Conservation (phyloP, 2,888 invertebrate genomes). For the Myopa testacea region DNA sequence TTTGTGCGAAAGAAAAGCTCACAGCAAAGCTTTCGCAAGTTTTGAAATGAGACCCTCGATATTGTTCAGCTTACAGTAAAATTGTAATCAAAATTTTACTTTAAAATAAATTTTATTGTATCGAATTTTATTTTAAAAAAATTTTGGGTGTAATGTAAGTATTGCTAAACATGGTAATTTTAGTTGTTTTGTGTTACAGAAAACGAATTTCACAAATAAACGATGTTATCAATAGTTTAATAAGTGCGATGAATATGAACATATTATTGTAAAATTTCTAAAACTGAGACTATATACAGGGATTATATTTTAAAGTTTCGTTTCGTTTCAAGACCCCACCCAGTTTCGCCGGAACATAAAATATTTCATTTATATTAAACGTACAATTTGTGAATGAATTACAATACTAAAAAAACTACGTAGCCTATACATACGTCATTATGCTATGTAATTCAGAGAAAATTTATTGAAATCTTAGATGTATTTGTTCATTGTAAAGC, state of each 20-base stretch:
- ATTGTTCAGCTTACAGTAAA: conserved; percentile 59
- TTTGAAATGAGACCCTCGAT: not conserved
- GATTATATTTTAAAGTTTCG: too few relatives aligned
- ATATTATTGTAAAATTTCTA: too few relatives aligned
- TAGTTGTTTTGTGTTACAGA: conserved; percentile 1
- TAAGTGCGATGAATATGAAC: not conserved
- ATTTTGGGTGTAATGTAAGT: conserved; percentile 67
- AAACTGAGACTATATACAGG: too few relatives aligned
- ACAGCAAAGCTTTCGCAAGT: not conserved
- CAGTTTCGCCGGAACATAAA: too few relatives aligned
- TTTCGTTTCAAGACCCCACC: too few relatives aligned
- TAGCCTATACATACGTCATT: too few relatives aligned
- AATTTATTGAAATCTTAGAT: too few relatives aligned
- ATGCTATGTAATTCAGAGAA: too few relatives aligned
- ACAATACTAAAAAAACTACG: too few relatives aligned
- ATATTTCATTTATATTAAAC: too few relatives aligned
- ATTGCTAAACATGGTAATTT: conserved; percentile 52
- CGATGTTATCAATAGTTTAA: conserved; percentile 29
- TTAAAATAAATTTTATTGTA: conserved; percentile 67
- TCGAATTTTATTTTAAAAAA: conserved; percentile 67
- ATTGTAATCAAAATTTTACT: conserved; percentile 66
- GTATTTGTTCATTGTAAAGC: not conserved
- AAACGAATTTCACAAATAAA: conserved; percentile 26
- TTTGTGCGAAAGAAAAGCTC: too few relatives aligned
- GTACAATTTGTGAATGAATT: too few relatives aligned